Conservation (phyloP, 2,797 vertebrate species). For the Alcedo atthis region DNA sequence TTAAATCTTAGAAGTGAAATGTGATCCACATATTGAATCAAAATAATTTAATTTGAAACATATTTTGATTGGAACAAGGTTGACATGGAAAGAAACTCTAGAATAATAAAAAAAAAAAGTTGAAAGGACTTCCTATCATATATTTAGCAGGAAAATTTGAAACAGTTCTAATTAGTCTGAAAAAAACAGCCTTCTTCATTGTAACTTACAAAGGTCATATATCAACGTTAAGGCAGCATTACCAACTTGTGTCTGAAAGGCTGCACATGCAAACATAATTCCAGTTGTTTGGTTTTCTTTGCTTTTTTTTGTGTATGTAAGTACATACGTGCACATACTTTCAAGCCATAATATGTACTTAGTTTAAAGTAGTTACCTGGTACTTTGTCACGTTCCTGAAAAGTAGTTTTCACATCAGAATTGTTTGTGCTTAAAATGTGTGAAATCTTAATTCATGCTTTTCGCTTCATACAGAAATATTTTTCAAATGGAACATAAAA, state of each 20-base stretch:
- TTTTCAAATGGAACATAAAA: neutral
- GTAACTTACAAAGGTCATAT: slow-evolving; percentile 81
- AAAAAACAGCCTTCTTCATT: slow-evolving; percentile 79
- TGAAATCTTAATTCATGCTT: neutral
- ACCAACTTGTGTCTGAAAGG: slow-evolving; percentile 78
- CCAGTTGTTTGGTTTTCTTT: slow-evolving; percentile 61
- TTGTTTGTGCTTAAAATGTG: slow-evolving; percentile 6
- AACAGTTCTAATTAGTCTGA: slow-evolving; percentile 85
- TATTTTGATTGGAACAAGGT: slow-evolving; percentile 85
- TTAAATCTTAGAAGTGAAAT: slow-evolving; percentile 83
- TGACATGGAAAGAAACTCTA: slow-evolving; percentile 78
- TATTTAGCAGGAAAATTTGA: slow-evolving; percentile 83
- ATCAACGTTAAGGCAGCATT: slow-evolving; percentile 79
- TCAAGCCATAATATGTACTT: neutral
- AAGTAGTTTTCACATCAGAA: slow-evolving; percentile 10
- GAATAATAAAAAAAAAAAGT: slow-evolving; percentile 74
- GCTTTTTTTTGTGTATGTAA: neutral
- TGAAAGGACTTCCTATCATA: slow-evolving; percentile 82
- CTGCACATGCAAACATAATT: slow-evolving; percentile 76
- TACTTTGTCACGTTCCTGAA: neutral
- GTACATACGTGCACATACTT: neutral
- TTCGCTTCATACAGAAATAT: neutral
- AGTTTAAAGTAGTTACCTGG: neutral
- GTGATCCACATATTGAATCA: slow-evolving; percentile 79
- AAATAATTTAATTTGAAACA: slow-evolving; percentile 83